A percentile compares a stretch with the other conserved stretches of the same genome.
These are phyloP conservation scores for Drosophila quadrilineata DNA, from an alignment of 1,140 invertebrate species.

Conservation along the genomic window DNA sequence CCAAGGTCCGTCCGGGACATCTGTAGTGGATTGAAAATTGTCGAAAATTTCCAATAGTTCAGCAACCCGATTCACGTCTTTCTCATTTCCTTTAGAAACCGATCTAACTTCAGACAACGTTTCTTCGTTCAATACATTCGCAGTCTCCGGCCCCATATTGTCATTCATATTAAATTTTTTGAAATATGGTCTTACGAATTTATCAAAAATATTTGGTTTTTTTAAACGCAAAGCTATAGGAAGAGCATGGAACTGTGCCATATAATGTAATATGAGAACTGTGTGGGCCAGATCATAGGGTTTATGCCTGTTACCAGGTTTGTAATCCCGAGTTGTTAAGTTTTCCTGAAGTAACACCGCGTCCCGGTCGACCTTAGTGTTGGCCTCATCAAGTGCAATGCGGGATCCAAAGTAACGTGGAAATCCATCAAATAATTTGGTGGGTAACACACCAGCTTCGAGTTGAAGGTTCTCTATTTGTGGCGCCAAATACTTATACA, in stretches of 20 bases:
- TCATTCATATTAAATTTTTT: slow-evolving; percentile 65
- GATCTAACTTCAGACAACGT: slow-evolving; percentile 35
- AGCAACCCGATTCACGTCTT: slow-evolving; percentile 26
- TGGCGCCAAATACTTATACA: slow-evolving; percentile 83
- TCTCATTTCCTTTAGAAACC: slow-evolving; percentile 29
- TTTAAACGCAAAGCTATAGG: slow-evolving; percentile 83
- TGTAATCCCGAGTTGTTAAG: slow-evolving; percentile 82
- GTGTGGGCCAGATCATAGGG: slow-evolving; percentile 83
- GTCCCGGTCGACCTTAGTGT: slow-evolving; percentile 82
- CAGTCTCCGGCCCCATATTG: slow-evolving; percentile 34
- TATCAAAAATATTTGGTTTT: slow-evolving; percentile 82
- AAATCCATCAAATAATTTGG: slow-evolving; percentile 81
- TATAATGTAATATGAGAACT: slow-evolving; percentile 80
- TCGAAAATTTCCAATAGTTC: slow-evolving; percentile 39
- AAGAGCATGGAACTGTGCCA: slow-evolving; percentile 84
- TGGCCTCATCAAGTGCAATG: slow-evolving; percentile 80
- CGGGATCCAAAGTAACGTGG: slow-evolving; percentile 83
- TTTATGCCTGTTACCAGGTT: slow-evolving; percentile 81
- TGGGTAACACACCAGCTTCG: slow-evolving; percentile 78
- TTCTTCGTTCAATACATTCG: slow-evolving; percentile 23
- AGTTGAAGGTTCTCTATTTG: slow-evolving; percentile 82
- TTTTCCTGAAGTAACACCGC: slow-evolving; percentile 84
- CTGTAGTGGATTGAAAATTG: slow-evolving; percentile 25
- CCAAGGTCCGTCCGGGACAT: slow-evolving; percentile 73
- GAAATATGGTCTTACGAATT: slow-evolving; percentile 78